Evolutionary conservation across 2,888 invertebrate genomes (phyloP).

Genomic region (Chalcosyrphus nemorum): DNA sequence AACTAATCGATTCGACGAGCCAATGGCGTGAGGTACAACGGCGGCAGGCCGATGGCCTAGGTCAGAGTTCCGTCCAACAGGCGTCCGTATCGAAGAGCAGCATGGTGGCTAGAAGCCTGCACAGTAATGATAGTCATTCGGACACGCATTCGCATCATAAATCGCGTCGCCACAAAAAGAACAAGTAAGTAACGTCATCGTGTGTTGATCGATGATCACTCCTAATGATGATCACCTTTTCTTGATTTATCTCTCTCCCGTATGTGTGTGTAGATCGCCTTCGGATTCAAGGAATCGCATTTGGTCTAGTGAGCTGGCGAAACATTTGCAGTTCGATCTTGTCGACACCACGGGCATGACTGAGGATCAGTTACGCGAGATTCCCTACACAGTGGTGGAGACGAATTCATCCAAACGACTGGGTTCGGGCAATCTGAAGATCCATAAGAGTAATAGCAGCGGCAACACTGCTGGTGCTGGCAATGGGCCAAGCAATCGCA

Average conservation of each 20-base stretch:
- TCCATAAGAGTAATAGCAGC: constrained; percentile 82
- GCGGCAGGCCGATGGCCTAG: constrained; percentile 85
- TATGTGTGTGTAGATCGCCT: constrained; percentile 84
- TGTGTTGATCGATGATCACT: constrained; percentile 30
- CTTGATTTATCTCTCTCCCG: not conserved
- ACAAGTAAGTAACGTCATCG: constrained; percentile 82
- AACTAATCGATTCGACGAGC: constrained; percentile 92
- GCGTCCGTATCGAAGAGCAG: constrained; percentile 87
- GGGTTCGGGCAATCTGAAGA: constrained; percentile 80
- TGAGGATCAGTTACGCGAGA: constrained; percentile 92
- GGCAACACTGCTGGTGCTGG: constrained; percentile 79
- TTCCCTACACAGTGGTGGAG: constrained; percentile 94
- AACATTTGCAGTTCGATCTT: constrained; percentile 93
- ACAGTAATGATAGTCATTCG: constrained; percentile 83
- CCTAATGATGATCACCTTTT: constrained; percentile 68
- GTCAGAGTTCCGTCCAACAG: constrained; percentile 85
- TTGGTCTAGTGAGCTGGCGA: constrained; percentile 90
- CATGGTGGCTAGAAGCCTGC: constrained; percentile 81
- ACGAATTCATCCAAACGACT: constrained; percentile 82
- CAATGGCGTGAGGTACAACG: constrained; percentile 95
- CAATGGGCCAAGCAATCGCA: constrained; percentile 79
- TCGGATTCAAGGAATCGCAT: constrained; percentile 88
- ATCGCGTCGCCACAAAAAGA: constrained; percentile 84
- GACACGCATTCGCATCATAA: constrained; percentile 84
- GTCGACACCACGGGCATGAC: constrained; percentile 95